Evolutionary conservation across 2,113 vertebrate species (phyloP), one percentile per base, ranked within the genome.

Genomic region (Apeltes quadracus): DNA sequence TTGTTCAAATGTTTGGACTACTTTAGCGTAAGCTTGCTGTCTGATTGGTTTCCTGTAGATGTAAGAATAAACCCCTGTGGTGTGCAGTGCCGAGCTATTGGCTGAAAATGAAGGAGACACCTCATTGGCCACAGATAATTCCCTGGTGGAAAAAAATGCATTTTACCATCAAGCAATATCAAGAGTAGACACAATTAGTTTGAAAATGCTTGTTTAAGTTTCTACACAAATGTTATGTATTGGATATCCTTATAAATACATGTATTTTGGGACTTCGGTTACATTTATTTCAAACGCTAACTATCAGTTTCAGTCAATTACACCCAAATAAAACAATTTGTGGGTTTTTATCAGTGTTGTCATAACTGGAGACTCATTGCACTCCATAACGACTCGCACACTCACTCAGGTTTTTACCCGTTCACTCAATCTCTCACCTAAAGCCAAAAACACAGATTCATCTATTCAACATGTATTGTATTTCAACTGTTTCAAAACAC

Each of bases 361-460:
- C 8, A n/a, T 22, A n/a, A 50, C n/a, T 22, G 20, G 18, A n/a
- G 44, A 48, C 18, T 50, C 6, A 50, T 22, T n/a, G 61, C 71
- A 62, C 27, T 34, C 56, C 15, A 48, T 50, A 55, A 20, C 22
- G 20, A 13, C 69, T 62, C 78, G 38, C 51, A 72, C 82, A 69
- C 64, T 61, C 77, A 76, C 56, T 57, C 50, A 68, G 25, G 54
- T 44, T 4, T 59, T 63, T 70, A 51, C 54, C 75, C n/a, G 44
- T n/a, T 44, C 79, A 69, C 64, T 63, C 54, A 50, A 29, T 29
- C 29, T 29, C 54, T 67, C 73, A 62, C 51, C 75, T 66, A 57
- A 36, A 8, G 54, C 56, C 70, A 59, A 74, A 68, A 61, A 80
- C 53, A 63, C 34, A 61, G 55, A 82, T 58, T n/a, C n/a, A 69